Evolutionary conservation across 2,797 vertebrate genomes (phyloP).

Genomic region (Merluccius polli): DNA sequence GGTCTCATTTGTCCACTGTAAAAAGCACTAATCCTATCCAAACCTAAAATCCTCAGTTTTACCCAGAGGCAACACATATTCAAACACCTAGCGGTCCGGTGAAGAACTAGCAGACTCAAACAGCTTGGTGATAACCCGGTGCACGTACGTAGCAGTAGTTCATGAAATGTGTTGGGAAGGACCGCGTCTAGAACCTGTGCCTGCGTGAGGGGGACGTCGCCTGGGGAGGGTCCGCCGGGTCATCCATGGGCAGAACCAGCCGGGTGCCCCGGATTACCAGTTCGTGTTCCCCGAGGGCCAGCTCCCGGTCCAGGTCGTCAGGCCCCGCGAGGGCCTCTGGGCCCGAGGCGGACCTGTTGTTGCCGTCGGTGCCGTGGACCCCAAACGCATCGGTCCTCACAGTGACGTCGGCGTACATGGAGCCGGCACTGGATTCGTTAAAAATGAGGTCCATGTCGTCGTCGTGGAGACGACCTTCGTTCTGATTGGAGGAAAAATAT

Average conservation of each 20-base stretch:
- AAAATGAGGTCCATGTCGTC: slow-evolving; percentile 90
- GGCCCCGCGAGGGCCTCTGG: slow-evolving; percentile 50
- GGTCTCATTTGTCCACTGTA: not conserved
- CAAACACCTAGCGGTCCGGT: not conserved
- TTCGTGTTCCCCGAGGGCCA: slow-evolving; percentile 80
- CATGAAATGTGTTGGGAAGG: slow-evolving; percentile 41
- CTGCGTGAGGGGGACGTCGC: slow-evolving; percentile 63
- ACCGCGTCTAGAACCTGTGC: slow-evolving; percentile 64
- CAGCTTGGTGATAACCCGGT: not conserved
- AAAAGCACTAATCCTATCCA: not conserved
- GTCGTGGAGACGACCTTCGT: slow-evolving; percentile 84
- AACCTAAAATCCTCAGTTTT: not conserved
- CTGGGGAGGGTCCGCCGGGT: slow-evolving; percentile 72
- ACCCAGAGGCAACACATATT: not conserved
- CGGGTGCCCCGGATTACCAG: slow-evolving; percentile 86
- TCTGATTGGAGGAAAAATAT: slow-evolving; percentile 60
- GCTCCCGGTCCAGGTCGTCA: slow-evolving; percentile 79
- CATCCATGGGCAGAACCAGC: slow-evolving; percentile 87
- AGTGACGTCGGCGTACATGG: slow-evolving; percentile 87
- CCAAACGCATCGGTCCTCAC: slow-evolving; percentile 78
- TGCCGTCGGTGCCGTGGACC: slow-evolving; percentile 39
- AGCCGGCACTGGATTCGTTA: slow-evolving; percentile 83
- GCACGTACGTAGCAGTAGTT: not conserved
- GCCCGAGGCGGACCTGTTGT: slow-evolving; percentile 34
- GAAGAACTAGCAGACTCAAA: not conserved